Base-by-base conservation (phyloP, 1,140 invertebrate species). In the Leptinotarsa undecemlineata region DNA sequence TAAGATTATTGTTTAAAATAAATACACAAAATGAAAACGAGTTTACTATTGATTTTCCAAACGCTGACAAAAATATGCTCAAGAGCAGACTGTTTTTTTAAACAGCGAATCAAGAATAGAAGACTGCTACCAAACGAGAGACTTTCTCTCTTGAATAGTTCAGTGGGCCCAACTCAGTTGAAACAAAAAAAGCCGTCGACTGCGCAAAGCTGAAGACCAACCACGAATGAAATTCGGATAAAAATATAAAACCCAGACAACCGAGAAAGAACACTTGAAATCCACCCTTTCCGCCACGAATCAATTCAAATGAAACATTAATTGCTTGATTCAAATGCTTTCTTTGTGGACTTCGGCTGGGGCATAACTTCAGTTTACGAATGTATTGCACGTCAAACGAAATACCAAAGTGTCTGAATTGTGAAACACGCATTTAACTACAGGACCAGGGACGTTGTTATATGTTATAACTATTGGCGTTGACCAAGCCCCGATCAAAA, bases 371-470 rank as follows among this genome's bases (percentile, higher is more conserved):
- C 51, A 20, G 19, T 70, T 70, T 23, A 51, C 68, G 42, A 70
- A 51, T 70, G 48, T 70, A 51, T 17, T 60, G 4, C 48, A 70
- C 23, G 68, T 70, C 26, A 70, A 70, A 47, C 51, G n/a, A 70
- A 70, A 70, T 70, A 51, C 68, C 48, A 19, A 70, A 70, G 68
- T 70, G 48, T 70, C 68, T 60, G 48, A 70, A 51, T 70, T 51
- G 48, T 70, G 68, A 51, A 48, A 70, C 68, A 51, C 19, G 47
- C 42, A 68, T 47, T 68, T 6, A 42, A 68, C 67, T 26, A 64
- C 62, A 64, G 11, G 14, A 64, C 19, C 62, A 64, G 62, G 42
- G 62, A 26, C 62, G 23, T 64, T 64, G 19, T 64, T 64, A 64
- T 64, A 64, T 64, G 62, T 64, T 64, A 64, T 64, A 64, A 42